Evolutionary conservation across 2,797 vertebrate species (phyloP).

Genomic region (Buphagus erythrorhynchus): DNA sequence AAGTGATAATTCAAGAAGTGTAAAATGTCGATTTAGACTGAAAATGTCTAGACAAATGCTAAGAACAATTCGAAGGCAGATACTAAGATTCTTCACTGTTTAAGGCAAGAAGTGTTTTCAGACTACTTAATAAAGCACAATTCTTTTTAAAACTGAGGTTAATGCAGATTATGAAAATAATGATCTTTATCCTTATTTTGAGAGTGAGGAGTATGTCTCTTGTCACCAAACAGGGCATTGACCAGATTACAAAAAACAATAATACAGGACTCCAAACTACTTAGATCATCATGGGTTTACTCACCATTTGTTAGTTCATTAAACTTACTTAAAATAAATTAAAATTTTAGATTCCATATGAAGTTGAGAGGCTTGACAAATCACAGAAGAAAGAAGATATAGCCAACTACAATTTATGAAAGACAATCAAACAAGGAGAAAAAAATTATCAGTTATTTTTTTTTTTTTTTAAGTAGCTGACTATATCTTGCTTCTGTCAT

Average conservation of each 20-base stretch:
- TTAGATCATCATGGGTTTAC: background rate
- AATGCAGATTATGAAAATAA: background rate
- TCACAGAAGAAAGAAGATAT: background rate
- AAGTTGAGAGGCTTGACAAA: background rate
- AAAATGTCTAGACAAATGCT: background rate
- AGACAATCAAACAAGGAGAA: background rate
- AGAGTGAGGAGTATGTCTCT: background rate
- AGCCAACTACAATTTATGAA: background rate
- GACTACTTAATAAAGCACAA: background rate
- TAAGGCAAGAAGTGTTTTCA: background rate
- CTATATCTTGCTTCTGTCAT: background rate
- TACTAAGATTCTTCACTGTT: background rate
- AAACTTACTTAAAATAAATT: background rate
- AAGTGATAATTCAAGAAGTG: background rate
- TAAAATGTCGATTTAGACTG: background rate
- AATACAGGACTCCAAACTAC: background rate
- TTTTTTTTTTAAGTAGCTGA: background rate
- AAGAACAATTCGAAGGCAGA: background rate
- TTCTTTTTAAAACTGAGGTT: background rate
- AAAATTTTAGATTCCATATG: background rate
- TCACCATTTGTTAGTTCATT: background rate
- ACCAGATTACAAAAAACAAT: background rate
- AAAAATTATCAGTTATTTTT: fast-evolving
- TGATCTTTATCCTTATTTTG: background rate
- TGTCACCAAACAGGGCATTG: background rate